phyloP scores from a whole-genome alignment of 1,140 invertebrate genomes.

The Limonius californicus region DNA sequence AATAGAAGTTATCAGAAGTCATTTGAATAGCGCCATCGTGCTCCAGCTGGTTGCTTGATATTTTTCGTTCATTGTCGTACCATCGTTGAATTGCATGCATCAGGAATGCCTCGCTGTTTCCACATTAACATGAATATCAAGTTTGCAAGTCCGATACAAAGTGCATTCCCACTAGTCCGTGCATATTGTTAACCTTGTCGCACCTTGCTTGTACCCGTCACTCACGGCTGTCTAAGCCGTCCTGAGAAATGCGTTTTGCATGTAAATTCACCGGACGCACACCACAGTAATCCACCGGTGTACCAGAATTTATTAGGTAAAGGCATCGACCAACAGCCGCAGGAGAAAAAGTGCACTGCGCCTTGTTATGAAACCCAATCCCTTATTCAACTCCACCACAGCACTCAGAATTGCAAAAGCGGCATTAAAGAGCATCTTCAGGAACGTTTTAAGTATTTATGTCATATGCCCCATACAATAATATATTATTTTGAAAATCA shows the following conservation, averaged over 20 bases:
- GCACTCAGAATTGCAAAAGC: too few species aligned
- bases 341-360: too few species aligned
- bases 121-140: constrained; percentile 13
- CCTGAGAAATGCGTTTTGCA: constrained; percentile 7
- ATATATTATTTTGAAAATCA: too few species aligned
- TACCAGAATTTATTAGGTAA: neutral
- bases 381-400: too few species aligned
- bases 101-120: neutral
- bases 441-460: too few species aligned
- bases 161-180: constrained; percentile 10
- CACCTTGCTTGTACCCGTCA: constrained; percentile 8
- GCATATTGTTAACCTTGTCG: constrained; percentile 14
- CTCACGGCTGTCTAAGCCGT: constrained; percentile 4
- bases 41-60: too few species aligned
- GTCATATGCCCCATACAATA: too few species aligned
- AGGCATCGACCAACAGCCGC: too few species aligned
- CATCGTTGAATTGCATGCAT: neutral
- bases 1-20: too few species aligned
- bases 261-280: constrained; percentile 7
- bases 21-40: too few species aligned
- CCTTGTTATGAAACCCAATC: too few species aligned
- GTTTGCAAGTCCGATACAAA: constrained; percentile 7
- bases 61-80: neutral
- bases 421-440: too few species aligned
- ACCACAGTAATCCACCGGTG: neutral